Conservation (phyloP, 2,797 vertebrate genomes). For the Microchirus variegatus region DNA sequence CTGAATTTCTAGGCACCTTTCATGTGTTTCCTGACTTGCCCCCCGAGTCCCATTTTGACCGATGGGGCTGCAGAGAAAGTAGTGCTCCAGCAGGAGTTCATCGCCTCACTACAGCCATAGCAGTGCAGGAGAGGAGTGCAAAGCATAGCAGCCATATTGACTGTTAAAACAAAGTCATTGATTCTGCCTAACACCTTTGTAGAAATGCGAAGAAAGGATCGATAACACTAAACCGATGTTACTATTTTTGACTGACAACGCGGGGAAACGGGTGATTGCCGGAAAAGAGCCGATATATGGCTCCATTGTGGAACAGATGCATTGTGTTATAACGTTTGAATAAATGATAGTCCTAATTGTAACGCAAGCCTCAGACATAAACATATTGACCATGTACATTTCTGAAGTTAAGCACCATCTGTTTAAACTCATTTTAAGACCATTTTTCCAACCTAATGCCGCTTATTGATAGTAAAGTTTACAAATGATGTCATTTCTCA, state of each 20-base stretch:
- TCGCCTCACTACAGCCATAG: constrained; percentile 37
- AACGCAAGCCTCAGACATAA: too few species aligned
- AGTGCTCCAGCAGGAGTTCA: constrained; percentile 39
- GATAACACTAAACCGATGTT: constrained; percentile 37
- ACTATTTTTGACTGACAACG: constrained; percentile 38
- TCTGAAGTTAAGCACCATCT: too few species aligned
- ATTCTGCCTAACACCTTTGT: constrained; percentile 48
- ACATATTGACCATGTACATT: too few species aligned
- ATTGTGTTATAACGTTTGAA: neutral
- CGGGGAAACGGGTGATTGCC: constrained; percentile 33
- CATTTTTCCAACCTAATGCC: too few species aligned
- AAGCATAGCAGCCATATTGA: constrained; percentile 70
- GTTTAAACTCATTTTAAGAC: too few species aligned
- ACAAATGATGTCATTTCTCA: constrained; percentile 24
- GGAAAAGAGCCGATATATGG: constrained; percentile 8
- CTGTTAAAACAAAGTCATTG: constrained; percentile 68
- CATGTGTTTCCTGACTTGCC: constrained; percentile 25
- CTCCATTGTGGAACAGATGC: constrained; percentile 1
- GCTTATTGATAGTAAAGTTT: neutral
- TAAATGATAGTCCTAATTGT: too few species aligned
- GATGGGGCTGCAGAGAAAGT: constrained; percentile 26
- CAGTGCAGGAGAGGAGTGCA: constrained; percentile 36
- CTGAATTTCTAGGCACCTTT: constrained; percentile 19
- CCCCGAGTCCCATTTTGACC: constrained; percentile 25
- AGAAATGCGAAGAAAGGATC: constrained; percentile 59